Evolutionary conservation across 2,113 vertebrate genomes (phyloP), one percentile per base, ranked within the genome.

Genomic region (Mormyrus lacerda): DNA sequence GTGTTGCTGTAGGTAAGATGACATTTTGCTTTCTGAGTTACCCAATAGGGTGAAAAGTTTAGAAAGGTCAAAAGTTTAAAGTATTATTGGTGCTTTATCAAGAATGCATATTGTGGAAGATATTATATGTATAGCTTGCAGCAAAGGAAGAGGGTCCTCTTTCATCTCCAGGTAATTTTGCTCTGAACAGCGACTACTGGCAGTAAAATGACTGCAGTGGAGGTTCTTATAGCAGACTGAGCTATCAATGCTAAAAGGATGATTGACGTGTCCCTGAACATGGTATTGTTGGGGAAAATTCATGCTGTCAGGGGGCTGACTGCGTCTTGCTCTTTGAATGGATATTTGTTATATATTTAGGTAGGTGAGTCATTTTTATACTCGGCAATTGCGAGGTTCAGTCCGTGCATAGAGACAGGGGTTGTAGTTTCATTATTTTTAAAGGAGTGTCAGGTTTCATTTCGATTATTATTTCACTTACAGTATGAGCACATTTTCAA

Each of bases 131-230:
- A 27, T 55, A 53, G 10, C n/a, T 31, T 10, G 44, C 13, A 48
- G 85, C 85, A 1, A 51, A 53, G 50, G 27, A 76, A 39, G 35
- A 42, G 15, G 15, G 17, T 83, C 47, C 13, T 85, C 17, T 31
- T 88, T 76, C 89, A 87, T 89, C 88, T 45, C 87, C 11, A 73
- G 21, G 45, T 42, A 17, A 31, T 73, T 89, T 15, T 47, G 3
- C 7, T 39, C 50, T 87, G n/a, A 51, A 53, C n/a, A 11, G 27
- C 85, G 21, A 2, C 48, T 13, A 35, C n/a, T 87, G 85, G 85
- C 50, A 53, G 48, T 53, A 11, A 55, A 86, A 53, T 55, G n/a
- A 87, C 50, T 39, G 50, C 31, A 15, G 27, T 15, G 15, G 31
- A 21, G 73, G 1, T 79, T 39, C 73, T 42, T 11, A 79, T 6